Conservation (phyloP, 2,797 vertebrate species). For the Clamator glandarius region DNA sequence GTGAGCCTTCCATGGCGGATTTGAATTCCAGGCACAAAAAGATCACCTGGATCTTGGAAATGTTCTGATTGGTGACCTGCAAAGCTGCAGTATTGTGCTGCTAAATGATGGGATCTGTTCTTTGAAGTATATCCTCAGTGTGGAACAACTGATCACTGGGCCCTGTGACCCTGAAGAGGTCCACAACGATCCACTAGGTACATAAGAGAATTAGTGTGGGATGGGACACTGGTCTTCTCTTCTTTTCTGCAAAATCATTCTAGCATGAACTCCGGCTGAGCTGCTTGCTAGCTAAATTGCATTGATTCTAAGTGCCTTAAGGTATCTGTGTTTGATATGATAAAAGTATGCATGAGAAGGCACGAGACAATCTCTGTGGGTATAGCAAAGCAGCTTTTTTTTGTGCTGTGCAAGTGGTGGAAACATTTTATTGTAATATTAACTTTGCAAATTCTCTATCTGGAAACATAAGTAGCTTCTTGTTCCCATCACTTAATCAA, state of each 20-base stretch:
- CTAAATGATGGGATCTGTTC: conserved; percentile 86
- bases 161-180: conserved; percentile 45
- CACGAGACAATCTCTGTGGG: too few relatives aligned
- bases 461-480: too few relatives aligned
- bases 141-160: conserved; percentile 80
- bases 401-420: too few relatives aligned
- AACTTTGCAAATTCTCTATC: too few relatives aligned
- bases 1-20: neutral
- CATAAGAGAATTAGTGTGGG: neutral
- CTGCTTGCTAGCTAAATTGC: neutral
- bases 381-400: too few relatives aligned
- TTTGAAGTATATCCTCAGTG: conserved; percentile 82
- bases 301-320: neutral
- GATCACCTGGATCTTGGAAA: conserved; percentile 82
- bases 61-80: conserved; percentile 81
- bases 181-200: conserved; percentile 74
- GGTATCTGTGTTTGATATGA: too few relatives aligned
- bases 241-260: neutral
- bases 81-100: conserved; percentile 80
- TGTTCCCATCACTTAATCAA: too few relatives aligned
- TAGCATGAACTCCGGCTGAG: neutral
- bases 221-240: neutral
- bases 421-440: too few relatives aligned
- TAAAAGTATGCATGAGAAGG: too few relatives aligned
- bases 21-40: conserved; percentile 76